Conservation (phyloP, 2,797 vertebrate genomes). For the Phoebastria nigripes region DNA sequence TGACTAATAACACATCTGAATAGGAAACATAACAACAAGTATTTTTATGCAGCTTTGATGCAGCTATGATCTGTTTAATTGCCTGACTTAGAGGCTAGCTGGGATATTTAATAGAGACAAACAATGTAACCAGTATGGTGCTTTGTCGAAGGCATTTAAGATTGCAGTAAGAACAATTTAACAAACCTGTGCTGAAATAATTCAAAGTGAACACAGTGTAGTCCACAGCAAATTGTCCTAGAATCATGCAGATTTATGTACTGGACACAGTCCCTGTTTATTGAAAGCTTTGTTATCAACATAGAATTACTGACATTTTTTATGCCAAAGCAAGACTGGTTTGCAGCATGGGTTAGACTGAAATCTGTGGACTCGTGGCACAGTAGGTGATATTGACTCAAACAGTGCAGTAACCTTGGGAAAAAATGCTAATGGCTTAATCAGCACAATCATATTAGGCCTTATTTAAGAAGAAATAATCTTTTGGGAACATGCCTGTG, state of each 20-base stretch:
- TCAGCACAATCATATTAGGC: background rate
- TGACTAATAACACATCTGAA: background rate
- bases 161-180: background rate
- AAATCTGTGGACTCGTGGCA: background rate
- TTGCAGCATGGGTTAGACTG: background rate
- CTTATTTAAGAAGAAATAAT: background rate
- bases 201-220: background rate
- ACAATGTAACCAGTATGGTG: background rate
- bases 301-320: background rate
- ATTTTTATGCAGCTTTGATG: background rate
- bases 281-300: background rate
- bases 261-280: background rate
- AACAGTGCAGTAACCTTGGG: background rate
- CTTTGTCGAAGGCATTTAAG: background rate
- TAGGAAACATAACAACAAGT: background rate
- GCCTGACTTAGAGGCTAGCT: background rate
- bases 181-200: background rate
- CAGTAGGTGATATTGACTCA: background rate
- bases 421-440: background rate
- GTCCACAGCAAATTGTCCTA: background rate
- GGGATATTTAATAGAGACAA: background rate
- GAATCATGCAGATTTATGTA: background rate
- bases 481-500: background rate
- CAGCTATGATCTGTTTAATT: background rate
- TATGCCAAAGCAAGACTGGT: background rate